Base-by-base conservation (phyloP, 1,140 invertebrate genomes). In the Drosophila micromelanica region DNA sequence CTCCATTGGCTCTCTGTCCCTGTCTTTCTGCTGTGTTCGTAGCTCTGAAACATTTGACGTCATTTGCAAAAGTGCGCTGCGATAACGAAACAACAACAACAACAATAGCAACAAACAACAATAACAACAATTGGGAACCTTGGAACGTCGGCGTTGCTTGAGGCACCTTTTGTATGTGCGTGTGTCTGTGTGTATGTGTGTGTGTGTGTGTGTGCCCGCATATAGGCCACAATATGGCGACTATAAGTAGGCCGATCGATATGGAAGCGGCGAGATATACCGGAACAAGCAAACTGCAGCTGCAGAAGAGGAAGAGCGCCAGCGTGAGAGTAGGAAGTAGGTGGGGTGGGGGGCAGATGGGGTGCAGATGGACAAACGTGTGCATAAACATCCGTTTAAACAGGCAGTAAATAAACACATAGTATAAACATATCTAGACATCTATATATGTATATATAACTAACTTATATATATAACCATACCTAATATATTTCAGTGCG, bases 61-160 rank as follows among this genome's bases (percentile, higher is more conserved):
- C 82, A 87, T 87, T 86, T 43, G 82, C 78, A 80, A 86, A 80
- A 68, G 80, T 62, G 52, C 37, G 48, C 64, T 65, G 71, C 82
- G 81, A 86, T 86, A 86, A 86, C 81, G 68, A 78, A 78, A 49
- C 78, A 80, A 32, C 71, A 79, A 40, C 51, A 62, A 32, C 2
- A 2, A 17, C 17, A 17, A 17, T 2, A 17, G 2, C 17, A 2
- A 17, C 17, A 17, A 17, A 23, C 69, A 73, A 30, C 37, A 45
- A 52, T 32, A 77, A 46, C 42, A 63, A 43, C 43, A 59, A 42
- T 13, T 43, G 30, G 54, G 57, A 77, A 74, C 74, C 74, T 77
- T 77, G 74, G 52, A 62, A 63, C 74, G 69, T 72, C 54, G 49
- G 35, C 71, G 49, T 12, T 30, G 43, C 40, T 32, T 43, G 38